Conservation (phyloP, 2,888 invertebrate species). For the Campoletis raptor region DNA sequence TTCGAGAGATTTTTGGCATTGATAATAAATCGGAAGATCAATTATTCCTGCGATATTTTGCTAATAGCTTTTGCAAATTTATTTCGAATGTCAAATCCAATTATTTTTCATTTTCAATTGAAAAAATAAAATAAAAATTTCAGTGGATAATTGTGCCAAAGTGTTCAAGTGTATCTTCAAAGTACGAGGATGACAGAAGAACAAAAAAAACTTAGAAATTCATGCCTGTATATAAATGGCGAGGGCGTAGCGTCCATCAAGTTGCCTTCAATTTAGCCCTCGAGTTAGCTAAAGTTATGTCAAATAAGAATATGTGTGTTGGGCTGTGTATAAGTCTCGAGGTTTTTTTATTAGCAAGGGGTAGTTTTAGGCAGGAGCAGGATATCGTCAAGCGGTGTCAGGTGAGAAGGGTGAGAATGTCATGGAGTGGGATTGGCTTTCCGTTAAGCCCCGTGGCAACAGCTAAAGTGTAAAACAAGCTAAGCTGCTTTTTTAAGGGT, state of each 20-base stretch:
- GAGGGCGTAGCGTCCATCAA: background rate
- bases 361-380: conserved; percentile 1
- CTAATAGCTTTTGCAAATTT: background rate
- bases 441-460: conserved; percentile 52
- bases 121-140: background rate
- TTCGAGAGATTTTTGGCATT: background rate
- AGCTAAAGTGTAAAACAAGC: background rate
- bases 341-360: conserved; percentile 39
- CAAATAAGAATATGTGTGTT: background rate
- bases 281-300: background rate
- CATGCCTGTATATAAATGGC: background rate
- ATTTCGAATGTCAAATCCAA: background rate
- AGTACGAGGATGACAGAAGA: background rate
- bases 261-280: background rate
- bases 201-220: background rate
- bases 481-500: conserved; percentile 13
- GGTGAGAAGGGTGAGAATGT: conserved; percentile 33
- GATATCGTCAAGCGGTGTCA: conserved; percentile 20
- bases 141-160: background rate
- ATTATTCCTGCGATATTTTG: background rate
- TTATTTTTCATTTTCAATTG: background rate
- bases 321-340: conserved; percentile 8
- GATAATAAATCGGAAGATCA: background rate
- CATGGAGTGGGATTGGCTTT: conserved; percentile 24
- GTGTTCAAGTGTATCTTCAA: background rate